These are phyloP conservation scores for Microtus oregoni DNA, from an alignment of 2,113 vertebrate species.

Conservation along the genomic window DNA sequence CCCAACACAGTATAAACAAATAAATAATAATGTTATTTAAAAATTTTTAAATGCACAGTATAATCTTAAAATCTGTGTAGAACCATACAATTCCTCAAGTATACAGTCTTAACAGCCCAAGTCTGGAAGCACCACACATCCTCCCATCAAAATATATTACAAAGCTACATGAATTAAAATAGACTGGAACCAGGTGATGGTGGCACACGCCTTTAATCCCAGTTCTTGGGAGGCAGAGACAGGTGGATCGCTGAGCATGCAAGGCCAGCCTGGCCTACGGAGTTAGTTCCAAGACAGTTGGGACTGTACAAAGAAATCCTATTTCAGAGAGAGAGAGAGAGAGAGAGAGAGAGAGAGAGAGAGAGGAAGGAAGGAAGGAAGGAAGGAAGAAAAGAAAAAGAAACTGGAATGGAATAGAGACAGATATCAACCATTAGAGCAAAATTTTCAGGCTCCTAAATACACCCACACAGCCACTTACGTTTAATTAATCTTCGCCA, in stretches of 20 bases:
- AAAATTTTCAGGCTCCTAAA: background rate
- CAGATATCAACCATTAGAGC: background rate
- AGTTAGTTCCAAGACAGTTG: background rate
- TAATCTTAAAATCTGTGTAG: background rate
- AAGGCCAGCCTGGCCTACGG: background rate
- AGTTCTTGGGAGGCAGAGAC: background rate
- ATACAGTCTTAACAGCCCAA: background rate
- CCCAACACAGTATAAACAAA: background rate
- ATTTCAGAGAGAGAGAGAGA: background rate
- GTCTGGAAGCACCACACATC: background rate
- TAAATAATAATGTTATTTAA: background rate
- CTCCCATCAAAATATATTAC: background rate
- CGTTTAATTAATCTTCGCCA: background rate
- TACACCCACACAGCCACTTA: background rate
- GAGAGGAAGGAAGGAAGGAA: rapidly evolving
- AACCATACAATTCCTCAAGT: background rate
- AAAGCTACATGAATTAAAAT: background rate
- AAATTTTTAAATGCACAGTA: background rate
- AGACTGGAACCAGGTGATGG: background rate
- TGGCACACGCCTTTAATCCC: background rate
- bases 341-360: too few species aligned
- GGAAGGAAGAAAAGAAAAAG: background rate
- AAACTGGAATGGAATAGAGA: background rate
- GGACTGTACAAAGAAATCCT: background rate
- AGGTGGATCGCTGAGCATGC: background rate